Base-by-base conservation (phyloP, 2,797 vertebrate species). In the Psittacula echo region DNA sequence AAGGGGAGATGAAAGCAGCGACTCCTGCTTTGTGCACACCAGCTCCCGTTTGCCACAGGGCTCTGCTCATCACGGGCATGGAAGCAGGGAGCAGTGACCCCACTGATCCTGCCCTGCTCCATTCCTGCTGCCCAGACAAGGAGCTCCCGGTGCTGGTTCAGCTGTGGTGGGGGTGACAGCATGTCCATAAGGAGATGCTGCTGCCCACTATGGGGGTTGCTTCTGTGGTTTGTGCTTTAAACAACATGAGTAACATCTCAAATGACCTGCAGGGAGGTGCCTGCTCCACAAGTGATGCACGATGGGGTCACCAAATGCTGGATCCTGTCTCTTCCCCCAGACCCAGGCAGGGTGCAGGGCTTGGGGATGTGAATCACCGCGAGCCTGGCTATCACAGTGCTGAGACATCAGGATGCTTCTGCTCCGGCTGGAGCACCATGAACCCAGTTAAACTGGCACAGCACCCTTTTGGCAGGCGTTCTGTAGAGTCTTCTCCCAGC, bases 341-440 rank as follows among this genome's bases (percentile, higher is more conserved):
- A 26, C 6, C 14, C 45, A 27, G 24, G 22, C 21, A 24, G 7
- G 30, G 34, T 23, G 27, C 45, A 41, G 44, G 17, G 29, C 10
- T 58, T 32, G 20, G 62, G 74, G 41, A 23, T 26, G 15, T 29
- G 16, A n/a, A 22, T 22, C 0, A 0, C 71, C 32, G 11, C 2
- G 1, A 74, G 45, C 37, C 13, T 1, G 1, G 27, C 21, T 44
- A 7, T 53, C 32, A 15, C 1, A 0, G 65, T 72, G 53, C 26
- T 0, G 1, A 54, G 34, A 70, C 0, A 0, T 18, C 1, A 2
- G 75, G 48, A 56, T 13, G 2, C 44, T 75, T 27, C 1, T 0
- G 53, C 48, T 88, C 45, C 18, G 45, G 24, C n/a, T n/a, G 76
- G n/a, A 7, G 22, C 78, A 66, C 83, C 37, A n/a, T 0, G 0